Evolutionary conservation across 1,140 invertebrate genomes (phyloP).

Genomic region (Drosophila equinoxialis): DNA sequence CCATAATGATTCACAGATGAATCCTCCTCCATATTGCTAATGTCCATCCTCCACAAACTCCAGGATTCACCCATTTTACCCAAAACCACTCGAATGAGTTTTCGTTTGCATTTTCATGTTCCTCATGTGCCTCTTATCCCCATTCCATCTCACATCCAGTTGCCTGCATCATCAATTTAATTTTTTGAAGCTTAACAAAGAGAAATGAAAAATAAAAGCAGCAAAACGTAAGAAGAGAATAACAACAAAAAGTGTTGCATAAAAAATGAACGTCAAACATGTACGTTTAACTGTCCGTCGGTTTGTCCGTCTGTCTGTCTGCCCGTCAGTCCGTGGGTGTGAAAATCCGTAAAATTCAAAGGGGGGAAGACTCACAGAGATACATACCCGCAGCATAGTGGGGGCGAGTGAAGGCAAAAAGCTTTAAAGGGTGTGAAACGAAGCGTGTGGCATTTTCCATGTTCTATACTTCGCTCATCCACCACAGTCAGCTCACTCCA

Average conservation of each 20-base stretch:
- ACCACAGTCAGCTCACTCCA: neutral
- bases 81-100: constrained; percentile 47
- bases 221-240: constrained; percentile 23
- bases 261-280: constrained; percentile 63
- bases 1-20: constrained; percentile 33
- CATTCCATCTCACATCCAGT: neutral
- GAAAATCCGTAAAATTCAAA: constrained; percentile 48
- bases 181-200: constrained; percentile 60
- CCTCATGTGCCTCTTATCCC: too few relatives aligned
- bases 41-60: constrained; percentile 6
- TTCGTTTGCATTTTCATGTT: constrained; percentile 49
- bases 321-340: constrained; percentile 59
- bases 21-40: constrained; percentile 47
- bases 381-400: constrained; percentile 32
- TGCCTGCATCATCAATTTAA: constrained; percentile 73
- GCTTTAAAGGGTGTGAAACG: constrained; percentile 75
- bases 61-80: neutral
- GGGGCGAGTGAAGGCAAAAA: constrained; percentile 1
- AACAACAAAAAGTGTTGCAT: constrained; percentile 62
- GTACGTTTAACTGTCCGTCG: constrained; percentile 40
- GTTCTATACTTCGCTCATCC: constrained; percentile 48
- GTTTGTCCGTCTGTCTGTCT: constrained; percentile 33
- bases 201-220: constrained; percentile 43
- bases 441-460: constrained; percentile 70
- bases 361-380: constrained; percentile 10